Base-by-base conservation (phyloP, 2,888 invertebrate species). In the Caenorhabditis zanzibari region DNA sequence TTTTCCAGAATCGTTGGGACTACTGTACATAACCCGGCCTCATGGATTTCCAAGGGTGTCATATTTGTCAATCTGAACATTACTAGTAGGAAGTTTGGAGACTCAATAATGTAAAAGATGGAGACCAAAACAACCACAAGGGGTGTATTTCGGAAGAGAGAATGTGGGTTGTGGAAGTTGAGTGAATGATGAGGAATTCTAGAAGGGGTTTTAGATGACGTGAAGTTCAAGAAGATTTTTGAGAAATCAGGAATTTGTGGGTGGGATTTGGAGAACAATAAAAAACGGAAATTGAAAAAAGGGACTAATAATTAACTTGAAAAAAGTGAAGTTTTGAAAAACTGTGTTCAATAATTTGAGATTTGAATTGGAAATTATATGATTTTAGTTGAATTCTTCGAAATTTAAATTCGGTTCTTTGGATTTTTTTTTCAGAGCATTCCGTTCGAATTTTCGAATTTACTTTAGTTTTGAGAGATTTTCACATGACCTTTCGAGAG, bases 1-100 rank as follows among this genome's bases (percentile, higher is more conserved):
- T 63, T 35, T 26, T 61, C 22, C 9, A 66, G 16, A 9, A 76
- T 22, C 0, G 68, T 72, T 3, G 84, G 74, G 7, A 61, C 16
- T 0, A 68, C 72, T 0, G 66, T 72, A 26, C 80, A 84, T 0
- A 81, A 22, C 2, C 61, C 76, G 2, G 71, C 72, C 32, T 71
- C 38, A n/a, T 71, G 66, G 3, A 32, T 44, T 26, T 79, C 71
- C 32, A 54, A 14, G 7, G 79, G 71, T 19, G 71, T 71, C 79
- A 79, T 79, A 49, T 38, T 6, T 38, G 38, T 2, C 7, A 38
- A 12, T 38, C 38, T 38, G 38, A 38, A 38, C 10, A 38, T 38
- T 26, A 24, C 14, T 54, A 26, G 10, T 26, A 24, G 19, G n/a
- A n/a, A n/a, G 10, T 54, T 14, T 54, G 24, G 26, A 14, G 3